Conservation (phyloP, 2,888 invertebrate genomes). For the Nephrocerus scutellatus region DNA sequence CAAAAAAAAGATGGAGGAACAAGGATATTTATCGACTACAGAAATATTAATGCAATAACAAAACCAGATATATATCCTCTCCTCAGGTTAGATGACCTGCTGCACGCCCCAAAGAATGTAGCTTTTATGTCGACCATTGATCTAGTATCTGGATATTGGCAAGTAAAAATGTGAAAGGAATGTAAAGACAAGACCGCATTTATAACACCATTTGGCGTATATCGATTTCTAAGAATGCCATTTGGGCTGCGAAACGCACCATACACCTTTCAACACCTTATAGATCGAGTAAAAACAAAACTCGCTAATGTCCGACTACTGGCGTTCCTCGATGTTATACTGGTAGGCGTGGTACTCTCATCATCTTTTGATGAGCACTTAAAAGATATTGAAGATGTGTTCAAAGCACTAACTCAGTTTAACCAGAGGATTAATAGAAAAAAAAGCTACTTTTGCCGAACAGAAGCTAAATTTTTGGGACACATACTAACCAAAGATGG, state of each 20-base stretch:
- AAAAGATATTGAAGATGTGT: slow-evolving; percentile 27
- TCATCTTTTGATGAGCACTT: slow-evolving; percentile 26
- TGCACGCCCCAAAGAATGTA: slow-evolving; percentile 32
- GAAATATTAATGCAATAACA: slow-evolving; percentile 31
- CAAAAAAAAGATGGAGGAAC: slow-evolving; percentile 31
- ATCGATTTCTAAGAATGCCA: slow-evolving; percentile 34
- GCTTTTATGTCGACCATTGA: slow-evolving; percentile 36
- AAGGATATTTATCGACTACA: slow-evolving; percentile 33
- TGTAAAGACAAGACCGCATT: slow-evolving; percentile 35
- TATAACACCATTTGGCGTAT: slow-evolving; percentile 34
- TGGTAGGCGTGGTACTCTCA: slow-evolving; percentile 29
- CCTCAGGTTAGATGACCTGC: slow-evolving; percentile 42
- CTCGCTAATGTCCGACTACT: slow-evolving; percentile 20
- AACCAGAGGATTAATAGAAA: slow-evolving; percentile 26
- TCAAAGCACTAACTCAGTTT: slow-evolving; percentile 17
- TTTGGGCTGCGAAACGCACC: slow-evolving; percentile 36
- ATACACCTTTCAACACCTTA: slow-evolving; percentile 31
- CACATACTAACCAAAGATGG: slow-evolving; percentile 31
- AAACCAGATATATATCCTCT: slow-evolving; percentile 35
- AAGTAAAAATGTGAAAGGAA: slow-evolving; percentile 27
- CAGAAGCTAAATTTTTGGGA: slow-evolving; percentile 29
- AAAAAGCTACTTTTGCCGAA: slow-evolving; percentile 23
- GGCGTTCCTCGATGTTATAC: slow-evolving; percentile 32
- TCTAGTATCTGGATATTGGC: slow-evolving; percentile 40
- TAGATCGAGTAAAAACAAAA: slow-evolving; percentile 27